Evolutionary conservation across 2,797 vertebrate species (phyloP), one percentile per base, ranked within the genome.

Genomic region (Oryzias sinensis): DNA sequence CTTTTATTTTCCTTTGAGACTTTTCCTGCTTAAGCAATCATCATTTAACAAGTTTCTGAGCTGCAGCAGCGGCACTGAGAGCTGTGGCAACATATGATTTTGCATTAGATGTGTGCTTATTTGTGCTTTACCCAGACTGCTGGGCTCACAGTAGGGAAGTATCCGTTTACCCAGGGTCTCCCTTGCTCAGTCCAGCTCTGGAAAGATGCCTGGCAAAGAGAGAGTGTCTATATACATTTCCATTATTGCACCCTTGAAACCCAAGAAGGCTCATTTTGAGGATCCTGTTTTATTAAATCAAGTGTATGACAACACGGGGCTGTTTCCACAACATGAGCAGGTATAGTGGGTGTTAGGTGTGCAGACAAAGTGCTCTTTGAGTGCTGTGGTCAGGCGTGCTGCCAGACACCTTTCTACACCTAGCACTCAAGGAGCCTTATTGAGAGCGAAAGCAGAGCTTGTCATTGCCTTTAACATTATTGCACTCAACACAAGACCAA

Each of bases 361-460:
- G 33, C 68, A 68, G 81, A 90, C 89, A 90, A 89, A 90, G 90
- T 88, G 79, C 59, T 88, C 87, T 88, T 89, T 90, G 87, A 90
- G 82, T 75, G 83, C 81, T 79, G 82, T 0, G 88, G 86, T 87
- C 73, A 80, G 91, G 90, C 84, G 20, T 37, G 24, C 22, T 65
- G 88, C 90, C 90, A 91, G 83, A 78, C 79, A 85, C 81, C 88
- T 90, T 81, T 90, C 88, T 81, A 81, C 91, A 90, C 90, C 85
- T 88, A 68, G 73, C 77, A 81, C 83, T 84, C 70, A 72, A 79
- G 80, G 80, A 86, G 77, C 72, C 75, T 89, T 86, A 87, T 74
- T 72, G 78, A 85, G 82, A 65, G 69, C 53, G 67, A 62, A 72
- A 76, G 77, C 80, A 25, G 71, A 68, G 81, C 59, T 59, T 61